Evolutionary conservation across 2,888 invertebrate species (phyloP).

Genomic region (Oxytorus armatus): DNA sequence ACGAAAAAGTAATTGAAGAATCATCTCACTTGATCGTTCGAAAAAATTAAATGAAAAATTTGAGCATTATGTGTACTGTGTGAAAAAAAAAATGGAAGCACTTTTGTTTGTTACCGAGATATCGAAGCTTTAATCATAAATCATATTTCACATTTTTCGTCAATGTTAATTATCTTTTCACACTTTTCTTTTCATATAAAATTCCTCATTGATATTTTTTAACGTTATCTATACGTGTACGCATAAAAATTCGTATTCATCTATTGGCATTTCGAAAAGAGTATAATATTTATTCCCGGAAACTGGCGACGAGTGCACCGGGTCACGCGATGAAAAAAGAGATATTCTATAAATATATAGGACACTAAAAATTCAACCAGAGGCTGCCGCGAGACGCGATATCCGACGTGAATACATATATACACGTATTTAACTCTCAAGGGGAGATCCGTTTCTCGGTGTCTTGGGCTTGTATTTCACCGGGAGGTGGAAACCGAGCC

Average conservation of each 20-base stretch:
- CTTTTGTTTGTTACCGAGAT: too few relatives aligned
- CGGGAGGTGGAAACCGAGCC: slow-evolving; percentile 59
- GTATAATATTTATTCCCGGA: slow-evolving; percentile 56
- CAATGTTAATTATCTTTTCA: too few relatives aligned
- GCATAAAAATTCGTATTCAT: slow-evolving; percentile 23
- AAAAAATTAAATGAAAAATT: not conserved
- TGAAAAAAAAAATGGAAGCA: not conserved
- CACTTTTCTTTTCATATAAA: not conserved
- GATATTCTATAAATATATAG: slow-evolving; percentile 66
- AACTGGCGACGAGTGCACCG: slow-evolving; percentile 37
- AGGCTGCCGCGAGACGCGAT: slow-evolving; percentile 47
- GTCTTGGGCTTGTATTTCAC: slow-evolving; percentile 51
- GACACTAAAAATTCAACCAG: slow-evolving; percentile 46
- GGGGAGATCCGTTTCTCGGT: slow-evolving; percentile 25
- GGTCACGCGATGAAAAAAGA: slow-evolving; percentile 64
- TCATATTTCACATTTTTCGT: too few relatives aligned
- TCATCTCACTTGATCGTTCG: not conserved
- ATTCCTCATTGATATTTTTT: not conserved
- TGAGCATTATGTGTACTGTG: too few relatives aligned
- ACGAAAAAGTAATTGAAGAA: not conserved
- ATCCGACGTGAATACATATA: slow-evolving; percentile 47
- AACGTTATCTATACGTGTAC: not conserved
- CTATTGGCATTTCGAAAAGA: slow-evolving; percentile 5
- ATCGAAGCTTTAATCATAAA: too few relatives aligned
- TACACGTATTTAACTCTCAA: not conserved